Base-by-base conservation (phyloP, 2,797 vertebrate species). In the Xerus rutilus region DNA sequence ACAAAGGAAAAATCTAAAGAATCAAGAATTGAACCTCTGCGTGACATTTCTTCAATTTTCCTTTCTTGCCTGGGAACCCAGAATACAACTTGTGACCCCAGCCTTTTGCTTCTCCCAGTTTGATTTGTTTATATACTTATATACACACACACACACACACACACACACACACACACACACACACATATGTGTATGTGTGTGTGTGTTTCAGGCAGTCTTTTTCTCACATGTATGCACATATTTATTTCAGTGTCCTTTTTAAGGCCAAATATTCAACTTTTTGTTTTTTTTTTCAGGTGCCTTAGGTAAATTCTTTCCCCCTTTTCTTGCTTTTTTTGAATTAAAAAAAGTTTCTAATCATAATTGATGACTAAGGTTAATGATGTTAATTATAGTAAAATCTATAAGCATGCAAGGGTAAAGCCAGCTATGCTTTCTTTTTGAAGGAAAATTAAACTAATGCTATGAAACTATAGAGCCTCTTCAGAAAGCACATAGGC, bases 1-100 rank as follows among this genome's bases (percentile, higher is more conserved):
- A 86, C 59, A 89, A 90, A 95, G 43, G 52, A 76, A 93, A 93
- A 90, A 91, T 81, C 21, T 82, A 54, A 91, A 91, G 73, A 91
- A 84, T 82, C 28, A 81, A 72, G 30, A 91, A 62, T 94, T 86
- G 74, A 95, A 79, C 35, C 14, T 43, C 11, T 84, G 57, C 6
- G 62, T 86, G 64, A 70, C 72, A 32, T 64, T 92, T 86, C 43
- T 87, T 90, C 43, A 89, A 8, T 12, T 32, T 59, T 87, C 20
- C 7, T 91, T 96, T 94, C 73, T 83, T 78, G 45, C 49, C 28
- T 83, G 54, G 21, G 81, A 88, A 94, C 28, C 21, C 54, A 88
- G 23, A 10, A 77, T 88, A 28, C 32, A 90, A 14, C 43, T 88
- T 90, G 47, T 70, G n/a, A 82, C 69, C 25, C 28, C 18, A 91